phyloP scores from a whole-genome alignment of 2,113 vertebrate genomes.

The Pseudorasbora parva region DNA sequence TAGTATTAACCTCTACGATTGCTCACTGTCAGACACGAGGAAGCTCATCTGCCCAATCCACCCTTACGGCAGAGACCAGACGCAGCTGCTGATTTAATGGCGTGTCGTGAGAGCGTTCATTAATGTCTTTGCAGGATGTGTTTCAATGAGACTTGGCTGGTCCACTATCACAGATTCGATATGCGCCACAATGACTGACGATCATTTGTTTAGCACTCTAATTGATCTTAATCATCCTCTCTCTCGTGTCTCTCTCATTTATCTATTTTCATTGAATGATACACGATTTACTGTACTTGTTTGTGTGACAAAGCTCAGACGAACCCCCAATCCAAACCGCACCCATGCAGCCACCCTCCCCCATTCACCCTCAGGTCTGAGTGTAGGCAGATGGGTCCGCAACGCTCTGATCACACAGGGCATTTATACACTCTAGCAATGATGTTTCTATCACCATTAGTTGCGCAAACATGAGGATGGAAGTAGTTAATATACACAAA shows the following conservation, averaged over 20 bases:
- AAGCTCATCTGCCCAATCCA: constrained; percentile 14
- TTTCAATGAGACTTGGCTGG: constrained; percentile 22
- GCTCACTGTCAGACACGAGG: constrained; percentile 10
- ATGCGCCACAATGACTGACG: constrained; percentile 32
- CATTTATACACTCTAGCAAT: constrained; percentile 42
- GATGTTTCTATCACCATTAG: constrained; percentile 38
- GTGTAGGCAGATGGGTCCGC: constrained; percentile 36
- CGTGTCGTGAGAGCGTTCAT: constrained; percentile 41
- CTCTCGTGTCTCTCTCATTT: not conserved
- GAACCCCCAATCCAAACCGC: not conserved
- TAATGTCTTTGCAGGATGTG: constrained; percentile 34
- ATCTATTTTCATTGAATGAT: not conserved
- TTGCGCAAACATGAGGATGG: constrained; percentile 20
- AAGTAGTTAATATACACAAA: not conserved
- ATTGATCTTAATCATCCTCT: not conserved
- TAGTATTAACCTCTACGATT: constrained; percentile 1
- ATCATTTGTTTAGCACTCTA: constrained; percentile 23
- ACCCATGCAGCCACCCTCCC: constrained; percentile 1
- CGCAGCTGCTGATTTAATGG: constrained; percentile 49
- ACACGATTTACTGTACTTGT: not conserved
- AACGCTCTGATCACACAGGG: constrained; percentile 41
- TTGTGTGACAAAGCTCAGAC: not conserved
- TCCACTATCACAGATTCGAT: constrained; percentile 27
- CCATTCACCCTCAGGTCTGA: not conserved
- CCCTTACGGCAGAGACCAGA: constrained; percentile 10